Evolutionary conservation across 2,797 vertebrate species (phyloP).

Genomic region (Pangasius macronema): DNA sequence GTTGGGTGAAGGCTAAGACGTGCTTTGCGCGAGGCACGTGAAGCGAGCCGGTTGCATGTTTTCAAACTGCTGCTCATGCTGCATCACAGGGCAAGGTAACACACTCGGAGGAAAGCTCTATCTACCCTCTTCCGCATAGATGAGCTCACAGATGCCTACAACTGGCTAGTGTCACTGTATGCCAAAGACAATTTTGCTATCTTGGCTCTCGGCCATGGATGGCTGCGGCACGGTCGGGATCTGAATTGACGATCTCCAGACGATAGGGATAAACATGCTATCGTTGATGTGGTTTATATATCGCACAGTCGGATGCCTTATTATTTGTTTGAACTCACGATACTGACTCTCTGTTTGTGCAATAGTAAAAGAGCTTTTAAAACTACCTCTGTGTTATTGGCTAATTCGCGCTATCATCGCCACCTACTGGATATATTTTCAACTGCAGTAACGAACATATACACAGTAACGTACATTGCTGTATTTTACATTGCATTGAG

Average conservation of each 20-base stretch:
- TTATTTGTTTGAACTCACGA: background rate
- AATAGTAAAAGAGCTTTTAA: too few species aligned
- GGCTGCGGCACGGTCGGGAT: background rate
- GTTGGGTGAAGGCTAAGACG: too few species aligned
- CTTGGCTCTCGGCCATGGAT: background rate
- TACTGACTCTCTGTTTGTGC: background rate
- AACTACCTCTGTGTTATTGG: too few species aligned
- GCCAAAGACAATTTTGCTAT: background rate
- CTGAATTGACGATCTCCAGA: too few species aligned
- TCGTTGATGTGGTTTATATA: too few species aligned
- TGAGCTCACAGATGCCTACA: background rate
- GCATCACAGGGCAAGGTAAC: background rate
- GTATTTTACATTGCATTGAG: background rate
- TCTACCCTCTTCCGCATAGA: background rate
- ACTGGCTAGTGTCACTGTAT: background rate
- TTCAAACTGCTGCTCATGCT: background rate
- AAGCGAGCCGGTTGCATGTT: too few species aligned
- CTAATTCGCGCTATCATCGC: background rate
- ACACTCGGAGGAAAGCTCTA: background rate
- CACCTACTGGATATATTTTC: background rate
- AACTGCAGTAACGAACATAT: background rate
- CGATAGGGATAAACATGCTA: too few species aligned
- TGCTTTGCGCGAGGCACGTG: too few species aligned
- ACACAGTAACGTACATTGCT: too few species aligned
- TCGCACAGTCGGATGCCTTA: background rate